Conservation (phyloP, 2,797 vertebrate species). For the Phoeniculus purpureus region DNA sequence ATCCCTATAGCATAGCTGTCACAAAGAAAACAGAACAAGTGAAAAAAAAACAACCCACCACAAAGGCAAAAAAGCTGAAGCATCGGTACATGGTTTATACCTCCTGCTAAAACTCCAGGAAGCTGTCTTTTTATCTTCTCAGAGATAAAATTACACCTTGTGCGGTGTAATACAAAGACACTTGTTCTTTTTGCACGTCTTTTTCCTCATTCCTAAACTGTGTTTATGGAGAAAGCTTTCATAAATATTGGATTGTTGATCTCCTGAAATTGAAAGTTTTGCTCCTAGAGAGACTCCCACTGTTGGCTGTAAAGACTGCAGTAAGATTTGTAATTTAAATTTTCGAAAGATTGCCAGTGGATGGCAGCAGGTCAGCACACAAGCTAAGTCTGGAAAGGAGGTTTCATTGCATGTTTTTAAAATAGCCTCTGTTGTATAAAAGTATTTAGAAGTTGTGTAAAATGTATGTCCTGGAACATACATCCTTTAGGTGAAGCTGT, state of each 20-base stretch:
- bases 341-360: not conserved
- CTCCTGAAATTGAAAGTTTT: not conserved
- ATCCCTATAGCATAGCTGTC: not conserved
- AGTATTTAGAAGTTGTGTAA: not conserved
- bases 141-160: no score
- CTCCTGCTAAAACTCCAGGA: not conserved
- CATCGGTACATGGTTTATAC: not conserved
- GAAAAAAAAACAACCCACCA: not conserved
- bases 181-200: not conserved
- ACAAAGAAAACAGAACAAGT: not conserved
- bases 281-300: not conserved
- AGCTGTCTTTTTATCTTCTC: not conserved
- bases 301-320: not conserved
- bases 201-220: not conserved
- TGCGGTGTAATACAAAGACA: not conserved
- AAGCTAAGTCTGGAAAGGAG: not conserved
- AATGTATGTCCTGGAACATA: not conserved
- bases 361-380: conserved; percentile 10
- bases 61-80: not conserved
- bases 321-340: not conserved
- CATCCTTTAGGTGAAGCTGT: not conserved
- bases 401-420: not conserved
- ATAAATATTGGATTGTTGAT: not conserved
- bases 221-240: not conserved
- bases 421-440: not conserved